These are phyloP conservation scores for Pantala flavescens DNA, from an alignment of 1,140 invertebrate genomes.

Conservation along the genomic window DNA sequence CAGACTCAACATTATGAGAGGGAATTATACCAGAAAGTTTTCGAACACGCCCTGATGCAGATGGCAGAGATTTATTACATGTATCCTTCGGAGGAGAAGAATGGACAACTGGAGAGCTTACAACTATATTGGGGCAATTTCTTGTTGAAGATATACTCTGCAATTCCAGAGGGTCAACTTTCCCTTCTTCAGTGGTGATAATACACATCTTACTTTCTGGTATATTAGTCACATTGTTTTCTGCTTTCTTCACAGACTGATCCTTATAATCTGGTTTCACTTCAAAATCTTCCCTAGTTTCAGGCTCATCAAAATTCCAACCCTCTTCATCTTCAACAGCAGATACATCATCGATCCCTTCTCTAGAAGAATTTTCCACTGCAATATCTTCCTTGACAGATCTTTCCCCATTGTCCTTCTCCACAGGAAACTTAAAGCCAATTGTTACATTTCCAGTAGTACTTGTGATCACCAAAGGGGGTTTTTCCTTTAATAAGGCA, in stretches of 20 bases:
- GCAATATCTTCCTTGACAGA: background rate
- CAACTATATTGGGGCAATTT: background rate
- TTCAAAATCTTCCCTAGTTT: background rate
- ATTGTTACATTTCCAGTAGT: constrained; percentile 22
- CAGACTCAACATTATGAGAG: background rate
- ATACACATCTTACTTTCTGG: no score
- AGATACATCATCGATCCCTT: no score
- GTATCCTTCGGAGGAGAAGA: background rate
- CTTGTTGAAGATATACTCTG: constrained; percentile 19
- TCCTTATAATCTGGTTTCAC: no score
- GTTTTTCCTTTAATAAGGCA: background rate
- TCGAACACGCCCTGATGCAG: background rate
- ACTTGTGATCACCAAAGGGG: constrained; percentile 18
- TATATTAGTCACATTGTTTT: no score
- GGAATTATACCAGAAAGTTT: background rate
- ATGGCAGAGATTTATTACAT: background rate
- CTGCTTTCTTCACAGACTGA: no score
- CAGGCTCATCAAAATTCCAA: background rate
- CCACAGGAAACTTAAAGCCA: constrained; percentile 19
- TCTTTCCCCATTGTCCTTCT: constrained; percentile 2
- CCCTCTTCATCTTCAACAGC: background rate
- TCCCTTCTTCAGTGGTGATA: no score
- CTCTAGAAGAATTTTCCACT: no score
- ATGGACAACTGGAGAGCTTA: no score
- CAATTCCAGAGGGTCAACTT: constrained; percentile 12